A percentile compares a stretch with the other conserved stretches of the same genome.
These are phyloP conservation scores for Andrena chrysosceles DNA, from an alignment of 2,888 invertebrate species.

Conservation along the genomic window DNA sequence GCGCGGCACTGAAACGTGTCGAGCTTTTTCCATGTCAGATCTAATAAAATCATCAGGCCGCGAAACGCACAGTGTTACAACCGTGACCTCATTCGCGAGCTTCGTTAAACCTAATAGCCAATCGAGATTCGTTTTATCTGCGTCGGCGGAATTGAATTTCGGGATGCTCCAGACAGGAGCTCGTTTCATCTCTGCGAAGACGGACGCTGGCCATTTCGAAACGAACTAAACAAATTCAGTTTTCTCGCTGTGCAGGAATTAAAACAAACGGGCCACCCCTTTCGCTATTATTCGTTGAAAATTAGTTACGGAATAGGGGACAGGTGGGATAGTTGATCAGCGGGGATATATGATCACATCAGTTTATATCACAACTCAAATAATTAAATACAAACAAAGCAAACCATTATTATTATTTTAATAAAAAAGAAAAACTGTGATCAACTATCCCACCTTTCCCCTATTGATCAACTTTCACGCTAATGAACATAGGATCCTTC, in stretches of 20 bases:
- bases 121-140: conserved; percentile 37
- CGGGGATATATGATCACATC: too few relatives aligned
- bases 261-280: too few relatives aligned
- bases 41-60: conserved; percentile 25
- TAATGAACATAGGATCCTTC: neutral
- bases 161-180: neutral
- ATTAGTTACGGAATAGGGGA: neutral
- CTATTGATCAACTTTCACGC: neutral
- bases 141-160: neutral
- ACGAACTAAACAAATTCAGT: too few relatives aligned
- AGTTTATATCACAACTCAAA: too few relatives aligned
- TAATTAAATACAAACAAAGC: too few relatives aligned
- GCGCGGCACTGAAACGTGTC: neutral
- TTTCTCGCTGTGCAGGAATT: too few relatives aligned
- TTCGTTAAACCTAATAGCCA: conserved; percentile 41
- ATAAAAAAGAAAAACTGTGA: too few relatives aligned
- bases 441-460: too few relatives aligned
- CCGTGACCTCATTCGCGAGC: conserved; percentile 37
- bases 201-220: too few relatives aligned
- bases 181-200: neutral
- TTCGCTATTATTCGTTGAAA: neutral
- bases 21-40: neutral
- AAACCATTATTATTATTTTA: too few relatives aligned
- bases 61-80: conserved; percentile 26
- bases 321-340: too few relatives aligned